Evolutionary conservation across 2,113 vertebrate genomes (phyloP).

Genomic region (Gila orcuttii): DNA sequence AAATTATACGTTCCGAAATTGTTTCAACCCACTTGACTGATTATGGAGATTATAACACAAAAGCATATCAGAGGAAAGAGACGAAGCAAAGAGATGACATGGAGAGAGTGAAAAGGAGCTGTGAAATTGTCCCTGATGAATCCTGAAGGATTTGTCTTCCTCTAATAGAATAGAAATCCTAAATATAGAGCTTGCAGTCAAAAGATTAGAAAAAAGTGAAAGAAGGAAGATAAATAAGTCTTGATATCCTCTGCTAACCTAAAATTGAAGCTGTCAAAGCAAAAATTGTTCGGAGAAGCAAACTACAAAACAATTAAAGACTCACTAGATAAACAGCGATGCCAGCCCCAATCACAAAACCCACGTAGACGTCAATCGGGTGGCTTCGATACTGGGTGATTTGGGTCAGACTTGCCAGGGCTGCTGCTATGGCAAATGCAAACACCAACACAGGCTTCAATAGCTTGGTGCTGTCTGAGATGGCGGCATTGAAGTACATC

Average conservation of each 20-base stretch:
- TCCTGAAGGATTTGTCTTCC: constrained; percentile 65
- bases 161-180: constrained; percentile 63
- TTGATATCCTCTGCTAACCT: constrained; percentile 27
- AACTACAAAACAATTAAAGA: neutral
- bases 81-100: constrained; percentile 32
- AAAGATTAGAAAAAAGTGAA: constrained; percentile 55
- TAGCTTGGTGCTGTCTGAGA: constrained; percentile 96
- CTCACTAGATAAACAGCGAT: constrained; percentile 95
- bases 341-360: constrained; percentile 92
- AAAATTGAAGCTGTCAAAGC: constrained; percentile 10
- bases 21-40: neutral
- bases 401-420: constrained; percentile 91
- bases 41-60: constrained; percentile 2
- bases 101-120: constrained; percentile 57
- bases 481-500: constrained; percentile 98
- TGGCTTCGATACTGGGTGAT: constrained; percentile 98
- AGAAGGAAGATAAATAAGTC: constrained; percentile 55
- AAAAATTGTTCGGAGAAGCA: neutral
- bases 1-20: neutral
- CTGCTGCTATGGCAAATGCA: constrained; percentile 92
- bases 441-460: constrained; percentile 96
- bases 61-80: constrained; percentile 29
- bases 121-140: constrained; percentile 71
- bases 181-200: constrained; percentile 61
- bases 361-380: constrained; percentile 95